Evolutionary conservation across 2,797 vertebrate genomes (phyloP).

Genomic region (Tokudaia tokunoshimensis): DNA sequence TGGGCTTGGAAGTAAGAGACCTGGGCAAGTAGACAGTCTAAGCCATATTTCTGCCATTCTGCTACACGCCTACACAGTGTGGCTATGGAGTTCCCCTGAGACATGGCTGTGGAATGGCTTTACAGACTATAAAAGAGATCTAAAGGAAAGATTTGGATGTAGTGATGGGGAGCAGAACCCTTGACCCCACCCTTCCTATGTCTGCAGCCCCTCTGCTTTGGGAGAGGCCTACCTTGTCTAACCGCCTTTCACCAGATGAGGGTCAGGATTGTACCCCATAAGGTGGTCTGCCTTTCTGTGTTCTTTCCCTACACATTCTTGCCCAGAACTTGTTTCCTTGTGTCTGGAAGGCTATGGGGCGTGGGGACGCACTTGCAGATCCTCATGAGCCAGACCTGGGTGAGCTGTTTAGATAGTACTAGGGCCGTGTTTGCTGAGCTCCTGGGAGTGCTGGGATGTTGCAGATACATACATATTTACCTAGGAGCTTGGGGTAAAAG

Average conservation of each 20-base stretch:
- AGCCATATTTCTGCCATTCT: not conserved
- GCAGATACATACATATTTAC: not conserved
- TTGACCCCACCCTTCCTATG: not conserved
- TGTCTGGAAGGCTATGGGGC: not conserved
- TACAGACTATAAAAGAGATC: not conserved
- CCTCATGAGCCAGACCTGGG: not conserved
- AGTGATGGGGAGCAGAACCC: not conserved
- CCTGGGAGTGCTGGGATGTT: not conserved
- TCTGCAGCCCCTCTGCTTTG: not conserved
- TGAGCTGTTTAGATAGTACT: not conserved
- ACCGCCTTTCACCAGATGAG: not conserved
- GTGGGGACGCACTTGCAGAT: too few species aligned
- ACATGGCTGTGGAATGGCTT: not conserved
- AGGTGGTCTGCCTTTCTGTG: not conserved
- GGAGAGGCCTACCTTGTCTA: not conserved
- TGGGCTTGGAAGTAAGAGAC: not conserved
- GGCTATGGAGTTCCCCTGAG: not conserved
- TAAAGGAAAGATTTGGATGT: not conserved
- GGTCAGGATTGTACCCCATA: not conserved
- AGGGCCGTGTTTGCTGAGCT: not conserved
- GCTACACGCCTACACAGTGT: not conserved
- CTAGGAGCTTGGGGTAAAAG: not conserved
- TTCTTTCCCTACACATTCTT: not conserved
- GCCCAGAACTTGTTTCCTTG: not conserved
- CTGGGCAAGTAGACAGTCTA: not conserved